A percentile compares a stretch with the other conserved stretches of the same genome.
phyloP scores from a whole-genome alignment of 2,888 invertebrate genomes.

The Cheilosia variabilis region DNA sequence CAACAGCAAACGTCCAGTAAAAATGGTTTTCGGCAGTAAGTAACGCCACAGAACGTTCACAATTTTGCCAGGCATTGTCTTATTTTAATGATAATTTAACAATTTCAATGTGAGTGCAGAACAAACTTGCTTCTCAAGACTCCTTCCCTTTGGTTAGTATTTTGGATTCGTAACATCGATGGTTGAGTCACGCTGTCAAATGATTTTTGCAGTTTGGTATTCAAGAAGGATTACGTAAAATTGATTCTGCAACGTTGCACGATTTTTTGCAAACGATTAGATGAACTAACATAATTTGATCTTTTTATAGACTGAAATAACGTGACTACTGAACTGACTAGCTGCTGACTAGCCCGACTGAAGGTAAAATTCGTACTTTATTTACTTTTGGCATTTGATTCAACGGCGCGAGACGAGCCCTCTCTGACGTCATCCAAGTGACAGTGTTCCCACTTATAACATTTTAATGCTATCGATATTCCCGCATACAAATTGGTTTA shows the following conservation, averaged over 20 bases:
- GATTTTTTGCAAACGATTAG: not conserved
- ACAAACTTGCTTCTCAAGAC: not conserved
- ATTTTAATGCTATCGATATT: not conserved
- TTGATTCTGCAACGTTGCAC: not conserved
- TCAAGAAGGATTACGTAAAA: slow-evolving; percentile 21
- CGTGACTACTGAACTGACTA: slow-evolving; percentile 31
- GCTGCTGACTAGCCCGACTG: slow-evolving; percentile 1
- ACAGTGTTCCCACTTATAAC: not conserved
- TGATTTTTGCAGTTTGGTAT: not conserved
- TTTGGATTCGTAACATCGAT: not conserved
- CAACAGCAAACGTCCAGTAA: not conserved
- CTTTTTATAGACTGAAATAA: slow-evolving; percentile 8
- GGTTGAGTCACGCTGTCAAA: not conserved
- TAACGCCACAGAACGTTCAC: not conserved
- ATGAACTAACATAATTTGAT: not conserved
- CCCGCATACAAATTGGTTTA: not conserved
- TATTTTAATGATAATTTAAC: slow-evolving; percentile 7
- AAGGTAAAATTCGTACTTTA: slow-evolving; percentile 8
- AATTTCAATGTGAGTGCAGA: not conserved
- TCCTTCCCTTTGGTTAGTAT: not conserved
- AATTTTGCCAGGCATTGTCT: not conserved
- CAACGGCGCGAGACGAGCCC: slow-evolving; percentile 59
- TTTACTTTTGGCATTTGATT: slow-evolving; percentile 42
- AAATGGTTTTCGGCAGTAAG: not conserved
- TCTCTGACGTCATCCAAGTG: slow-evolving; percentile 53